phyloP scores from a whole-genome alignment of 2,888 invertebrate species.

The Chalcis sispes region DNA sequence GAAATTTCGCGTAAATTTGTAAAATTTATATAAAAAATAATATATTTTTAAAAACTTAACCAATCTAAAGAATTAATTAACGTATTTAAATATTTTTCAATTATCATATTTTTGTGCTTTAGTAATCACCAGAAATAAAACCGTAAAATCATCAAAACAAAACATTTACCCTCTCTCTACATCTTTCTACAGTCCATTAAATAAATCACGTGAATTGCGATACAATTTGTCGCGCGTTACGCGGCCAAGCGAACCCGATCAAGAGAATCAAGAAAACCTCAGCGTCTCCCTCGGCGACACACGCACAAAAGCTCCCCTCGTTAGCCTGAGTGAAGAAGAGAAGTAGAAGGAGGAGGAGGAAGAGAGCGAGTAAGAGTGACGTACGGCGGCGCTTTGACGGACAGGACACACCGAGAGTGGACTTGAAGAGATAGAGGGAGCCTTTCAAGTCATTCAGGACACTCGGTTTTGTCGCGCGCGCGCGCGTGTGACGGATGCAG shows the following conservation, averaged over 20 bases:
- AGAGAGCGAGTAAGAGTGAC: constrained; percentile 32
- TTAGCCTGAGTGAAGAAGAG: background rate
- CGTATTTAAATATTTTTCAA: too few species aligned
- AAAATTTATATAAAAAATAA: too few species aligned
- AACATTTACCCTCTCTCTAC: background rate
- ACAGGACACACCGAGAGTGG: constrained; percentile 9
- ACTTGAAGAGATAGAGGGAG: too few species aligned
- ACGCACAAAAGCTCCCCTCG: background rate
- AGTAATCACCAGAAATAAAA: background rate
- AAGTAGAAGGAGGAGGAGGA: background rate
- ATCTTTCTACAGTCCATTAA: background rate
- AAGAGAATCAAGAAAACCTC: constrained; percentile 26
- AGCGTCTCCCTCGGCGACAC: background rate
- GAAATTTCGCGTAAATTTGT: too few species aligned
- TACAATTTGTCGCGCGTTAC: constrained; percentile 50
- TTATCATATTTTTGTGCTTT: too few species aligned
- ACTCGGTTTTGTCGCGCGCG: constrained; percentile 39
- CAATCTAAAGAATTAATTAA: too few species aligned
- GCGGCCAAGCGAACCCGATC: constrained; percentile 13
- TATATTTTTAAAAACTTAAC: too few species aligned
- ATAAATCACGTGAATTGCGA: constrained; percentile 46
- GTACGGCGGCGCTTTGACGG: constrained; percentile 27
- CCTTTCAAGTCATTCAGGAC: constrained; percentile 27
- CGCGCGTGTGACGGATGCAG: constrained; percentile 45
- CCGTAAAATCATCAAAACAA: background rate